Evolutionary conservation across 53 echinoderm and acorn worm species (phyloP).

Genomic region (Paelopatides confundens): DNA sequence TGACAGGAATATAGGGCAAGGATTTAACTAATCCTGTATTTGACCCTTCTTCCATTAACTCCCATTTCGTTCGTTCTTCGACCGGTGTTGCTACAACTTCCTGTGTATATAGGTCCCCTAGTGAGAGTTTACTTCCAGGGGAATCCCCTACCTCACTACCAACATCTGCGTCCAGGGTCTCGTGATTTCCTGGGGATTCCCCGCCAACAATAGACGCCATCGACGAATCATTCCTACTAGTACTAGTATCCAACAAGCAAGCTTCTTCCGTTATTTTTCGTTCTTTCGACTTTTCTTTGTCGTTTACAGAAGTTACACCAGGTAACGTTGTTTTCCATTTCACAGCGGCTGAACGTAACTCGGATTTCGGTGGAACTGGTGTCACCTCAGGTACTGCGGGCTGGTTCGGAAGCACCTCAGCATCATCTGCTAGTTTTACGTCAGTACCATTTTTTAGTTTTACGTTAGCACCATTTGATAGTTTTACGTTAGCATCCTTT

Average conservation of each 20-base stretch:
- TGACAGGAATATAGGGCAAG: slow-evolving; percentile 77
- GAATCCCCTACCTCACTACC: neutral
- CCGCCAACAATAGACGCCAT: neutral
- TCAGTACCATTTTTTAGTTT: too few species aligned
- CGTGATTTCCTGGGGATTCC: slow-evolving; percentile 8
- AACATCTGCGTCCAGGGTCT: neutral
- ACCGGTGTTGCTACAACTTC: slow-evolving; percentile 27
- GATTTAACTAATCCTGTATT: slow-evolving; percentile 56
- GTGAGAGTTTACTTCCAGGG: neutral
- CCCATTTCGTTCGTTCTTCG: slow-evolving; percentile 29
- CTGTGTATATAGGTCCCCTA: slow-evolving; percentile 30
- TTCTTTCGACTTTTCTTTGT: neutral
- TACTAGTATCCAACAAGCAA: neutral
- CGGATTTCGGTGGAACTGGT: slow-evolving; percentile 56
- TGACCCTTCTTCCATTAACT: neutral
- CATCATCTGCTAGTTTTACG: too few species aligned
- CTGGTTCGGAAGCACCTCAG: neutral
- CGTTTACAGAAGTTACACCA: neutral
- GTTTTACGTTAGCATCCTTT: too few species aligned
- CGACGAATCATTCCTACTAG: neutral
- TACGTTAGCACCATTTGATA: too few species aligned
- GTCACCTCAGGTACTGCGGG: neutral
- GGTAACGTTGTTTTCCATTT: slow-evolving; percentile 86
- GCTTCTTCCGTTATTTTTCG: neutral
- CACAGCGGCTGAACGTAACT: slow-evolving; percentile 76